These are phyloP conservation scores for Podarcis muralis DNA, from an alignment of 2,113 vertebrate species.

Conservation along the genomic window DNA sequence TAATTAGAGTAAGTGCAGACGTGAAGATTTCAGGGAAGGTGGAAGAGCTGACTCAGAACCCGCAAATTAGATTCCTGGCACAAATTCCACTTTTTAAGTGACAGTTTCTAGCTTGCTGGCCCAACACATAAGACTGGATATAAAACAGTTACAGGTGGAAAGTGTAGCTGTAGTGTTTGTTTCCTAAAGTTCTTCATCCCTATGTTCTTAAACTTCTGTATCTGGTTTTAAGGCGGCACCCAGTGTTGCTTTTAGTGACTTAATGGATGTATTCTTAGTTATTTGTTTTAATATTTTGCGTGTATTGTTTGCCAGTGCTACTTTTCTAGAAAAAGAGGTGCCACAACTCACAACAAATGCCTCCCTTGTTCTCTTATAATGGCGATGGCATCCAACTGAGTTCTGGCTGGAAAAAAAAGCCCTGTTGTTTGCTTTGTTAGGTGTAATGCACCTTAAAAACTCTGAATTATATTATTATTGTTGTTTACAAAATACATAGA, in stretches of 20 bases:
- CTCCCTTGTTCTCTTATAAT: too few relatives aligned
- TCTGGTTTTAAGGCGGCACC: constrained; percentile 13
- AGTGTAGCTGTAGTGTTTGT: constrained; percentile 69
- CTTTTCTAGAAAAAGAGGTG: too few relatives aligned
- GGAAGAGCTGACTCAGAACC: constrained; percentile 75
- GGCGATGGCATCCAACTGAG: too few relatives aligned
- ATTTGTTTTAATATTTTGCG: background rate
- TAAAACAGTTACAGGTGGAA: constrained; percentile 74
- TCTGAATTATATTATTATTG: too few relatives aligned
- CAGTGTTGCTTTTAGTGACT: too few relatives aligned
- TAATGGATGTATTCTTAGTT: background rate
- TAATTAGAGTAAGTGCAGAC: constrained; percentile 73
- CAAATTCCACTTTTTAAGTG: constrained; percentile 62
- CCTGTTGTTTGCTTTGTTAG: background rate
- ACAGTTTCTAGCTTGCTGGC: constrained; percentile 77
- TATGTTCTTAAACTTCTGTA: constrained; percentile 41
- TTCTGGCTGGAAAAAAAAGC: too few relatives aligned
- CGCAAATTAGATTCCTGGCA: constrained; percentile 79
- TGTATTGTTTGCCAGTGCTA: background rate
- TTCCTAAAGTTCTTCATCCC: constrained; percentile 59
- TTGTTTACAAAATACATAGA: too few relatives aligned
- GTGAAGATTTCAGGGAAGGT: constrained; percentile 61
- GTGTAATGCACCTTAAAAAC: background rate
- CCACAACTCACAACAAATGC: too few relatives aligned
- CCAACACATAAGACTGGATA: constrained; percentile 71